Evolutionary conservation across 2,888 invertebrate species (phyloP), one percentile per base, ranked within the genome.

Genomic region (Anticlea derivata): DNA sequence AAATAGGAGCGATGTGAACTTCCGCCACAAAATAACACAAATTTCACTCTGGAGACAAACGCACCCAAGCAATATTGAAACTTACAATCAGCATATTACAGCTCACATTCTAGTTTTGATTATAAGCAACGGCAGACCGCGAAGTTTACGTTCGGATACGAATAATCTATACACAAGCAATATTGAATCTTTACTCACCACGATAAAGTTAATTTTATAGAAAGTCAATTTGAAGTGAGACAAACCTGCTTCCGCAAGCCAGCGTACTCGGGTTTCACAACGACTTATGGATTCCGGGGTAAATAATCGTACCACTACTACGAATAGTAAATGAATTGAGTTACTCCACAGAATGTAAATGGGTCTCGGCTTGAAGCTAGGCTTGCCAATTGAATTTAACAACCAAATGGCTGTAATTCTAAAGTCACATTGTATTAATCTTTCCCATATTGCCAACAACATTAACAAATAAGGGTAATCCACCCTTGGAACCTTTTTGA

Each of bases 221-320:
- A 37, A 45, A 35, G 29, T 5, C 29, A 22, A 37, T 35, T 45
- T 35, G 7, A 17, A 17, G 8, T 37, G 37, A 26, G n/a, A 45
- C 20, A 34, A 30, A n/a, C 35, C 24, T 12, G 35, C 29, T 61
- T 55, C 57, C 46, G 29, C 59, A 55, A 64, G 63, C 57, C 58
- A 59, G 55, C 57, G 46, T 10, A 22, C 45, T 34, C 40, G 30
- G 37, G 30, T 52, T 46, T 39, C 48, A 43, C 22, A 34, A 29
- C 49, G 47, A 45, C 41, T 55, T 44, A 44, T 30, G 49, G 46
- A 40, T 48, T 40, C 43, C 33, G 22, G 44, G 34, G 35, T 54
- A 56, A 54, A 56, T 57, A 55, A 57, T 55, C 12, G 50, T 48
- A 45, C 54, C 49, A 51, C 53, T 55, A 60, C 53, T 49, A 45